phyloP scores from a whole-genome alignment of 1,140 invertebrate species.

The Neuroterus valhalla region DNA sequence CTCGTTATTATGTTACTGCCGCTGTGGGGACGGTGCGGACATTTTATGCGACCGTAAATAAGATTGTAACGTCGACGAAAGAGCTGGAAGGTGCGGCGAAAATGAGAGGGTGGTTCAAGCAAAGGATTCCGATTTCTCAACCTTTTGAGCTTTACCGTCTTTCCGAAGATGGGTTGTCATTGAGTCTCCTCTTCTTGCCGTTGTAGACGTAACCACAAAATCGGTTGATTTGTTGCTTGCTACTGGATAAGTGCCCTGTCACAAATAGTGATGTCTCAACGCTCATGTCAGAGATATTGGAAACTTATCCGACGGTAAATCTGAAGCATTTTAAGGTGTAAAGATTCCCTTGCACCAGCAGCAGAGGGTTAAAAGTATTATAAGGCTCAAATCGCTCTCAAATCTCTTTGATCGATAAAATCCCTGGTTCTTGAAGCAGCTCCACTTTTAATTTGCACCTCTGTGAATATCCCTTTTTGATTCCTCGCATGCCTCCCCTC shows the following conservation, averaged over 20 bases:
- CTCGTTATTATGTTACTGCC: constrained; percentile 30
- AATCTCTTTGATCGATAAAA: neutral
- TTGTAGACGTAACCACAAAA: neutral
- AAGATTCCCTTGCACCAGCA: neutral
- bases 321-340: no score
- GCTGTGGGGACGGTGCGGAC: constrained; percentile 5
- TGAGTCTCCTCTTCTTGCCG: no score
- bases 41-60: constrained; percentile 58
- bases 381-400: neutral
- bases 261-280: no score
- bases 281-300: no score
- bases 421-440: neutral
- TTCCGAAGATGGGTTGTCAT: neutral
- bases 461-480: constrained; percentile 7
- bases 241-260: neutral
- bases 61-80: constrained; percentile 45
- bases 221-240: neutral
- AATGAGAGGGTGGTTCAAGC: constrained; percentile 15
- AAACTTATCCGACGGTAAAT: no score
- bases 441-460: constrained; percentile 11
- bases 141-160: constrained; percentile 13
- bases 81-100: constrained; percentile 42
- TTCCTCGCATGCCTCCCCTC: constrained; percentile 1
- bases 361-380: neutral
- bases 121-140: constrained; percentile 11